Conservation (phyloP, 1,140 invertebrate species). For the Hesperophylax magnus region DNA sequence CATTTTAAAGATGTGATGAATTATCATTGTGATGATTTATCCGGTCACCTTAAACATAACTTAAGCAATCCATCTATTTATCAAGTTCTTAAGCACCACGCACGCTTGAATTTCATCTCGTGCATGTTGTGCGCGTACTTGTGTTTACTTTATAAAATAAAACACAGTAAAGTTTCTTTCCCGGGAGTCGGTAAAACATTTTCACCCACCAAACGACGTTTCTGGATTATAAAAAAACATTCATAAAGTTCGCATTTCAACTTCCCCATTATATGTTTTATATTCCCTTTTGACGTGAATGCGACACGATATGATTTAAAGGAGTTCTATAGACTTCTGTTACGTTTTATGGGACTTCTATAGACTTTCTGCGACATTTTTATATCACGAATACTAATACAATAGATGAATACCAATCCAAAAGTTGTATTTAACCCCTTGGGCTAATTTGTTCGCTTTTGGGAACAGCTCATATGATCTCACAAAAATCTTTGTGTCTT, state of each 20-base stretch:
- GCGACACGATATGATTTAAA: conserved; percentile 18
- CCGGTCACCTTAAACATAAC: background rate
- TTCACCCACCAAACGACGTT: background rate
- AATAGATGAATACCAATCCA: background rate
- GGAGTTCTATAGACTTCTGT: background rate
- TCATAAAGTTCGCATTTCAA: background rate
- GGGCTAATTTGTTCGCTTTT: no score
- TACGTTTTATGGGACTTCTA: background rate
- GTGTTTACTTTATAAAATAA: no score
- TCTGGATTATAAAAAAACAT: conserved; percentile 15
- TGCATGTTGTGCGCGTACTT: background rate
- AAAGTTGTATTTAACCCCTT: background rate
- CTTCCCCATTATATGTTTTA: background rate
- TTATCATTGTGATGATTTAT: no score
- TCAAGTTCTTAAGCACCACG: background rate
- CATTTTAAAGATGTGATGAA: no score
- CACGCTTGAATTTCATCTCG: background rate
- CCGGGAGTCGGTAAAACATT: background rate
- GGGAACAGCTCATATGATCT: no score
- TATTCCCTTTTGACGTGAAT: conserved; percentile 2
- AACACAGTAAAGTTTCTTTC: background rate
- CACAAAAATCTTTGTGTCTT: no score
- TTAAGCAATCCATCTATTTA: background rate
- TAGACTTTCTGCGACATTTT: background rate
- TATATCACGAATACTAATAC: background rate